A percentile compares a stretch with the other conserved stretches of the same genome.
phyloP scores from a whole-genome alignment of 2,888 invertebrate species.

The Tridacna gigas region DNA sequence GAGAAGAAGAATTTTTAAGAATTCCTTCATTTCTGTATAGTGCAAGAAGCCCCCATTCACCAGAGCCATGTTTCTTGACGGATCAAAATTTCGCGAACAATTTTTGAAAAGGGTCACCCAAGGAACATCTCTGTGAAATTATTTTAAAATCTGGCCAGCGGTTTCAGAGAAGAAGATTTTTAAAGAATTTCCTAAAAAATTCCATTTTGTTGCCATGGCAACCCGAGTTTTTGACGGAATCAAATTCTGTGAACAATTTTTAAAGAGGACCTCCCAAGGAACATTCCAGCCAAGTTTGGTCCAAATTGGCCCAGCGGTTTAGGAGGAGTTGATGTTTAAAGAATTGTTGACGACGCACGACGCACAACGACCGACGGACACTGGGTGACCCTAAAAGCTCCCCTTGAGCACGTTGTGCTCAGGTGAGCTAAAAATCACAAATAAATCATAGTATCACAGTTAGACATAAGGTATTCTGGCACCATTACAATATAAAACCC shows the following conservation, averaged over 20 bases:
- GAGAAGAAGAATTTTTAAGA: too few species aligned
- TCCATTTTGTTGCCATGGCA: background rate
- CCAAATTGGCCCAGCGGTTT: background rate
- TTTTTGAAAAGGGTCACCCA: too few species aligned
- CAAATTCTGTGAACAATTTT: background rate
- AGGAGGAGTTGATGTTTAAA: background rate
- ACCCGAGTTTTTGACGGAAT: background rate
- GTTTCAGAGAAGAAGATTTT: too few species aligned
- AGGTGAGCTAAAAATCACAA: conserved; percentile 3
- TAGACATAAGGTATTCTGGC: background rate
- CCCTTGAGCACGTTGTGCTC: background rate
- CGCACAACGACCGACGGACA: too few species aligned
- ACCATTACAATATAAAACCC: background rate
- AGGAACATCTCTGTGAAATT: too few species aligned
- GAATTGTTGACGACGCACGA: too few species aligned
- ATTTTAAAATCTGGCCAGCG: too few species aligned
- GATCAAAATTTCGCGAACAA: too few species aligned
- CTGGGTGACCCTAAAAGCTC: background rate
- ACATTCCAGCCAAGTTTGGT: background rate
- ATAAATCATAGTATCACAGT: conserved; percentile 5
- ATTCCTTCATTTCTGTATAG: too few species aligned
- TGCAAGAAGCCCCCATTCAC: too few species aligned
- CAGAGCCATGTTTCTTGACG: too few species aligned
- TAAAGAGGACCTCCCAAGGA: background rate
- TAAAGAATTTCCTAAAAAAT: too few species aligned